phyloP scores from a whole-genome alignment of 2,888 invertebrate genomes.

The Prenolepis imparis region DNA sequence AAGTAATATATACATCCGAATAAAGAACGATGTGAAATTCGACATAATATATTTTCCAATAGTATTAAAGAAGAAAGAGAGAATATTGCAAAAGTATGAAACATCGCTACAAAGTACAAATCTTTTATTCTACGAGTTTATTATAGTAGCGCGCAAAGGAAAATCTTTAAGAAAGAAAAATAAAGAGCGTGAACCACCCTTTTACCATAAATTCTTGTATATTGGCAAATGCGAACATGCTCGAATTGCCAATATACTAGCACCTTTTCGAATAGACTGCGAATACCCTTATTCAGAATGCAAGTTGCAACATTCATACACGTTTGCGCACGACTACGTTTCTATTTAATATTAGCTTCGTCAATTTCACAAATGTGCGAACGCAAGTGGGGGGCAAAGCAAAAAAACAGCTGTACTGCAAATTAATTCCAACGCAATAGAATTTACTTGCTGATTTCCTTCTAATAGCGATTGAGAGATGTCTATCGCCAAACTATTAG shows the following conservation, averaged over 20 bases:
- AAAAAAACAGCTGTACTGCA: background rate
- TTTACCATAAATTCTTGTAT: background rate
- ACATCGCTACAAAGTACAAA: background rate
- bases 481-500: background rate
- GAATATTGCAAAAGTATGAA: background rate
- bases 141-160: background rate
- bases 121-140: conserved; percentile 7
- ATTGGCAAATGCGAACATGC: background rate
- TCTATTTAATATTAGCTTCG: background rate
- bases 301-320: background rate
- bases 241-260: background rate
- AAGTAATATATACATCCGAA: background rate
- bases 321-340: background rate
- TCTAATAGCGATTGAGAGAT: background rate
- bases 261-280: background rate
- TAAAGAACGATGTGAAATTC: conserved; percentile 1
- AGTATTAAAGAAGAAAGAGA: background rate
- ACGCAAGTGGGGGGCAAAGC: background rate
- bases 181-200: background rate
- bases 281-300: background rate
- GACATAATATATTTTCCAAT: background rate
- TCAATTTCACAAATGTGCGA: background rate
- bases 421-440: conserved; percentile 38
- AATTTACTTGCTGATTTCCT: background rate
- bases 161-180: conserved; percentile 14